Base-by-base conservation (phyloP, 2,888 invertebrate genomes). In the Trileptium ribeirensis region DNA sequence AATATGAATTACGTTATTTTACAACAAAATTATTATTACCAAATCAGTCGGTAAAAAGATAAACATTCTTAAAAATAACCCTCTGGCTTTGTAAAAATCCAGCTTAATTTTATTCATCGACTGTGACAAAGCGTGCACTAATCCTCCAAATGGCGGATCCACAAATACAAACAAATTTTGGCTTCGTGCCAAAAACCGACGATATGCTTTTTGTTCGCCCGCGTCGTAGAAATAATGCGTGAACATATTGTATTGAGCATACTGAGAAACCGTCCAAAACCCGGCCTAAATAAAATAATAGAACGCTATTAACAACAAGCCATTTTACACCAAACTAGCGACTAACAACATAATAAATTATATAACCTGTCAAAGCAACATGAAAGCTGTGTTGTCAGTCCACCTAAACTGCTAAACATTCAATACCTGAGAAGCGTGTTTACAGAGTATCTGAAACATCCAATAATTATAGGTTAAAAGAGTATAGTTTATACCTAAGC, bases 221-320 rank as follows among this genome's bases (percentile, higher is more conserved):
- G 8, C n/a, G 31, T 29, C n/a, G 29, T 70, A 70, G 29, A 70
- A 70, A n/a, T 70, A 70, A n/a, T 33, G 31, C 3, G 3, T 70
- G 74, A 70, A 70, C 74, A 70, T 70, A 70, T 70, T 70, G 74
- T 31, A 70, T n/a, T 70, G 74, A 31, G 74, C 74, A 36, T 70
- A 70, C 31, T 31, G 3, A n/a, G 31, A 3, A 15, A n/a, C 8
- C 3, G 8, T 70, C 74, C 74, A 70, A 70, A 70, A 70, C 74
- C 3, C 31, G n/a, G 74, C 74, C 74, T 70, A 70, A 29, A 70
- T 15, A 70, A 15, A 70, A 70, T n/a, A n/a, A n/a, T n/a, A n/a
- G n/a, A n/a, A n/a, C n/a, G n/a, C n/a, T n/a, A n/a, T n/a, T n/a
- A n/a, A n/a, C n/a, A n/a, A n/a, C n/a, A n/a, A n/a, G n/a, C n/a